Conservation (phyloP, 1,140 invertebrate genomes). For the Microplitis mediator region DNA sequence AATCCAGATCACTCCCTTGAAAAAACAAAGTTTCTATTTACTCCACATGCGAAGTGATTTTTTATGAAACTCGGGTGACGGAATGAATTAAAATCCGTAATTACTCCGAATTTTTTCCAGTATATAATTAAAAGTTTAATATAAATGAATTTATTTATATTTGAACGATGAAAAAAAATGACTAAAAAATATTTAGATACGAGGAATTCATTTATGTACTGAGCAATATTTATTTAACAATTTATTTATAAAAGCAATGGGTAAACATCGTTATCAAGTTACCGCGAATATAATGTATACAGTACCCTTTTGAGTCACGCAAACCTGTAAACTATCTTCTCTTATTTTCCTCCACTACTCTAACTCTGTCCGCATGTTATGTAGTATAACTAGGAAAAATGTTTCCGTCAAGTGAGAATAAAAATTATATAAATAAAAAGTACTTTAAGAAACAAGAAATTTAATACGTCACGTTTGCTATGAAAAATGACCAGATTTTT, state of each 20-base stretch:
- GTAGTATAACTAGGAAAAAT: conserved; percentile 10
- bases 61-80: too few species aligned
- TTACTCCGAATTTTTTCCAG: too few species aligned
- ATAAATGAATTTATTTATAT: too few species aligned
- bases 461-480: neutral
- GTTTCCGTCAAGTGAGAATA: conserved; percentile 9
- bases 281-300: neutral
- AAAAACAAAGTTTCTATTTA: too few species aligned
- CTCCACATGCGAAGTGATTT: too few species aligned
- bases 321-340: neutral
- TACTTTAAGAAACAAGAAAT: neutral
- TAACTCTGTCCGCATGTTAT: neutral
- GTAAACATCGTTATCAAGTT: neutral
- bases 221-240: too few species aligned
- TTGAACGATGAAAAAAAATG: too few species aligned
- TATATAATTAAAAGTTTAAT: too few species aligned
- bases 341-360: neutral
- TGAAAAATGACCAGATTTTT: neutral
- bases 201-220: too few species aligned
- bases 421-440: neutral
- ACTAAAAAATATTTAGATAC: too few species aligned
- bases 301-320: neutral
- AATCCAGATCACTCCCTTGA: too few species aligned
- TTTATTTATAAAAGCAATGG: neutral
- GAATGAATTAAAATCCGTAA: too few species aligned